These are phyloP conservation scores for Mareca strepera DNA, from an alignment of 2,797 vertebrate genomes.

Conservation along the genomic window DNA sequence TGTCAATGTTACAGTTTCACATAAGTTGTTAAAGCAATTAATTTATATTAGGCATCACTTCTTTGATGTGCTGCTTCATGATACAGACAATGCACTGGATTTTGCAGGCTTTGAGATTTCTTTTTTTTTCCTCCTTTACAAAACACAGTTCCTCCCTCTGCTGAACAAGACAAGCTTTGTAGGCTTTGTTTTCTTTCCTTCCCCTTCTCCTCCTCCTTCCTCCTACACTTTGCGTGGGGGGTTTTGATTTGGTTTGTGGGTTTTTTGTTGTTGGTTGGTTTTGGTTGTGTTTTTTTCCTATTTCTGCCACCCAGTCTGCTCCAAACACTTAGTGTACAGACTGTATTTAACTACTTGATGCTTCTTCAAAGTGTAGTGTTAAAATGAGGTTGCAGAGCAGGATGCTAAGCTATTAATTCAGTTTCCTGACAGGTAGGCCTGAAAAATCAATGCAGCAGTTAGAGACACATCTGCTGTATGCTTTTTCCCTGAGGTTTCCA, in stretches of 20 bases:
- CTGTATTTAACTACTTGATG: background rate
- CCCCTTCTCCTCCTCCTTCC: background rate
- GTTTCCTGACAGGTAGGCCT: background rate
- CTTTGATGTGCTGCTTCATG: background rate
- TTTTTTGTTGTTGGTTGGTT: no score
- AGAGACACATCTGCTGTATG: background rate
- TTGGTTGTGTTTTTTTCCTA: background rate
- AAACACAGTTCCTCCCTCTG: constrained; percentile 4
- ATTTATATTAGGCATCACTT: background rate
- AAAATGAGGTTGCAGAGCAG: background rate
- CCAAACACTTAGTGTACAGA: no score
- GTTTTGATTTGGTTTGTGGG: background rate
- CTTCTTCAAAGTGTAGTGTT: background rate
- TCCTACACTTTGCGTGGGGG: background rate
- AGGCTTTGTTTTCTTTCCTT: constrained; percentile 19
- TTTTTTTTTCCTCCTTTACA: background rate
- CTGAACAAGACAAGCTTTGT: background rate
- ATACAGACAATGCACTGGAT: background rate
- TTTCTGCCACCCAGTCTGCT: background rate
- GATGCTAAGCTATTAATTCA: background rate
- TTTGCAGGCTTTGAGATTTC: background rate
- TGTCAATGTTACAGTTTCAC: background rate
- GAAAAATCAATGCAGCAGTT: background rate
- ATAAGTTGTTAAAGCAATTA: background rate
- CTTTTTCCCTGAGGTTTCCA: background rate